phyloP scores from a whole-genome alignment of 2,113 vertebrate genomes.

The Zosterops japonicus region DNA sequence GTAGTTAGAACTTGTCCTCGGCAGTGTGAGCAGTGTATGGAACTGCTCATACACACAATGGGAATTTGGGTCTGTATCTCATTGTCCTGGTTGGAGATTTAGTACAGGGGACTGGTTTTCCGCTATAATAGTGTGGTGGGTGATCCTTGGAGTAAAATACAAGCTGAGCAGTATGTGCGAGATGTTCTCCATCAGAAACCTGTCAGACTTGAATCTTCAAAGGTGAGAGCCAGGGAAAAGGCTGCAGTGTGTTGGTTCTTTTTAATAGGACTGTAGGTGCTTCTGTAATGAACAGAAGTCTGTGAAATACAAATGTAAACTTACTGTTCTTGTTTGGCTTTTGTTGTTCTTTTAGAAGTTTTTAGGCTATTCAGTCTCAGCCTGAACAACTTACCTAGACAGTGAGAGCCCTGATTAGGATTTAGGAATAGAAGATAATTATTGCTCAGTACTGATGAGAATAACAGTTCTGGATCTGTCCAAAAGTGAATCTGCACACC shows the following conservation, averaged over 20 bases:
- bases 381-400: not conserved
- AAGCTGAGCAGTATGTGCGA: not conserved
- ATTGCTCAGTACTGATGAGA: not conserved
- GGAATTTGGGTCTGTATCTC: not conserved
- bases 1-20: not conserved
- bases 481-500: not conserved
- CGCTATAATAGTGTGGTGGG: not conserved
- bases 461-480: not conserved
- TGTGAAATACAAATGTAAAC: not conserved
- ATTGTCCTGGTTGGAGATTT: not conserved
- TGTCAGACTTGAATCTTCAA: not conserved
- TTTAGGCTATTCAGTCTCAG: not conserved
- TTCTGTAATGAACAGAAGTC: not conserved
- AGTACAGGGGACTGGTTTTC: not conserved
- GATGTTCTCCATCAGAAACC: not conserved
- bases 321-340: not conserved
- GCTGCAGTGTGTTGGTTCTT: not conserved
- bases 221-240: not conserved
- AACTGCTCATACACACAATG: not conserved
- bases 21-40: not conserved
- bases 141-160: not conserved
- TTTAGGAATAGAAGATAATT: not conserved
- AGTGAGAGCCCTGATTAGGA: not conserved
- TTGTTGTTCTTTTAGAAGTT: not conserved
- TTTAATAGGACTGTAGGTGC: not conserved